Conservation (phyloP, 53 echinoderm and acorn worm genomes). For the Patiria pectinifera region DNA sequence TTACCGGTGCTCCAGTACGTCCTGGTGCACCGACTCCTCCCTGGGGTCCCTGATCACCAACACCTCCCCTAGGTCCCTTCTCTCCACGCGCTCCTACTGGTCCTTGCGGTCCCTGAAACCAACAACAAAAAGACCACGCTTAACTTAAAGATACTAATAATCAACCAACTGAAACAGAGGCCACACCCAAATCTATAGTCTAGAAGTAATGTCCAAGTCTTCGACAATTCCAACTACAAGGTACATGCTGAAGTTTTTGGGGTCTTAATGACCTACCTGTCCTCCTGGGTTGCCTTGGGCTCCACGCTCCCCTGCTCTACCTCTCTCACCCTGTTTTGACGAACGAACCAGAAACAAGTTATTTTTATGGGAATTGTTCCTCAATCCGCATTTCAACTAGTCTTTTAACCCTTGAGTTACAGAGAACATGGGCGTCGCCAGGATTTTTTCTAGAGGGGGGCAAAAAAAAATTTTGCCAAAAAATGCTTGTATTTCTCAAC, state of each 20-base stretch:
- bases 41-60: constrained; percentile 34
- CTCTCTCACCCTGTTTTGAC: constrained; percentile 54
- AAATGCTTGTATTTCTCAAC: too few relatives aligned
- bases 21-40: constrained; percentile 36
- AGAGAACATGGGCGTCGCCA: too few relatives aligned
- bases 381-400: too few relatives aligned
- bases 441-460: too few relatives aligned
- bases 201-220: too few relatives aligned
- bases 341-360: not conserved
- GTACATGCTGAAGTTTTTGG: too few relatives aligned
- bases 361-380: not conserved
- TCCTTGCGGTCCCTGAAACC: constrained; percentile 50
- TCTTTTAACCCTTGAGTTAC: too few relatives aligned
- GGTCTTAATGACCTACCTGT: constrained; percentile 19
- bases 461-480: too few relatives aligned
- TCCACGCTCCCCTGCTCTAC: constrained; percentile 22
- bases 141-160: not conserved
- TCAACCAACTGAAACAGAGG: not conserved
- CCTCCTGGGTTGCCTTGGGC: constrained; percentile 43
- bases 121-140: not conserved
- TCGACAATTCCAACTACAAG: not conserved
- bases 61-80: constrained; percentile 55
- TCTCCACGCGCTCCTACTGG: constrained; percentile 36
- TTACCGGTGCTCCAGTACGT: constrained; percentile 49
- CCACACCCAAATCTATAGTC: too few relatives aligned